Evolutionary conservation across 2,888 invertebrate genomes (phyloP).

Genomic region (Phyllotreta cruciferae): DNA sequence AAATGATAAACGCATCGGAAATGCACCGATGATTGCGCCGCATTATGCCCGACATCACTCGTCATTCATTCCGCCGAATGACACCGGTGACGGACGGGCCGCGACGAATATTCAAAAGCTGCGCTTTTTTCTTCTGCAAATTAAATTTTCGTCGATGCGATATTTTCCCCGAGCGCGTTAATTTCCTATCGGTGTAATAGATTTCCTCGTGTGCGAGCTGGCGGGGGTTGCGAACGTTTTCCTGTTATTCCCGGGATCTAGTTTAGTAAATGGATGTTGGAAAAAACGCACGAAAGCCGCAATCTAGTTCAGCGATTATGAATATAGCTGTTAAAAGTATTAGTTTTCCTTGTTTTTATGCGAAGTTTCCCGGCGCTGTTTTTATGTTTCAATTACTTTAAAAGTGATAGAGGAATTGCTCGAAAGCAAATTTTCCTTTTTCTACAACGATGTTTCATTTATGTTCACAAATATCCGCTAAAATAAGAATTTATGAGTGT

Average conservation of each 20-base stretch:
- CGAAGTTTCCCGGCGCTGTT: not conserved
- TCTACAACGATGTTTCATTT: too few species aligned
- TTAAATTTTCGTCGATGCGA: not conserved
- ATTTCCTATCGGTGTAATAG: too few species aligned
- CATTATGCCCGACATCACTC: constrained; percentile 7
- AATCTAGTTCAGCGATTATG: constrained; percentile 1
- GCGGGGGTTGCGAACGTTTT: not conserved
- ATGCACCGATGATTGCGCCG: constrained; percentile 9
- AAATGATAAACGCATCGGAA: constrained; percentile 19
- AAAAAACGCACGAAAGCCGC: not conserved
- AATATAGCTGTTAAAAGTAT: not conserved
- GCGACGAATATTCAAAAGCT: not conserved
- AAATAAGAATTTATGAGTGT: too few species aligned
- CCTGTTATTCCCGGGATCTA: constrained; percentile 2
- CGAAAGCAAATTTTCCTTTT: too few species aligned
- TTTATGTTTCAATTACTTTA: constrained; percentile 4
- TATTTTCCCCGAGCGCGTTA: not conserved
- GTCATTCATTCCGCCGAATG: constrained; percentile 1
- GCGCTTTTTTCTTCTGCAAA: not conserved
- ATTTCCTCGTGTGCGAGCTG: too few species aligned
- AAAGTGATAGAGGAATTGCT: too few species aligned
- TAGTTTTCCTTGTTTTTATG: not conserved
- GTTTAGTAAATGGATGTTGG: constrained; percentile 3
- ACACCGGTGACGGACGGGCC: constrained; percentile 12
- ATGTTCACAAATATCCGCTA: too few species aligned